Percentiles rank a stretch among this genome's conserved stretches.
Conservation (phyloP, 2,888 invertebrate species). For the Bhutanitis thaidina region DNA sequence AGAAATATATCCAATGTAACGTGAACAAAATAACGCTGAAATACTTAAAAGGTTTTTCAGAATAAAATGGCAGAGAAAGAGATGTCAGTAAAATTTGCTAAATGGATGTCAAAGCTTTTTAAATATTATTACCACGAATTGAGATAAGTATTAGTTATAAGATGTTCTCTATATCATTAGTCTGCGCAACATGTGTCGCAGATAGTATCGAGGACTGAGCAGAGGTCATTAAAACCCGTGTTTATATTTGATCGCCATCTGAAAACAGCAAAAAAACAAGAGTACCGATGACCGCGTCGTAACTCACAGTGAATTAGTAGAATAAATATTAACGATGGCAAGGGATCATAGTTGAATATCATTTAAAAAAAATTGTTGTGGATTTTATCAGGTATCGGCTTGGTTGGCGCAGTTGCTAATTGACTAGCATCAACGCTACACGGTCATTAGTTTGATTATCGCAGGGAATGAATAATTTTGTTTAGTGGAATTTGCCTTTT, state of each 20-base stretch:
- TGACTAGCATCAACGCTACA: too few species aligned
- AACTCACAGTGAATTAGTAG: background rate
- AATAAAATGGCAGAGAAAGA: too few species aligned
- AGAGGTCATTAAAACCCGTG: constrained; percentile 54
- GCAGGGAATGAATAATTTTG: too few species aligned
- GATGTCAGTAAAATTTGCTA: too few species aligned
- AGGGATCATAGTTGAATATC: constrained; percentile 4
- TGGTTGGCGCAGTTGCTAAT: too few species aligned
- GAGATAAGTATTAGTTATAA: constrained; percentile 33
- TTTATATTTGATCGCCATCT: constrained; percentile 39
- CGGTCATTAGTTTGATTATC: too few species aligned
- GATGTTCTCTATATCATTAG: constrained; percentile 60
- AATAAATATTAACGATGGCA: constrained; percentile 14
- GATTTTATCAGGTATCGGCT: background rate
- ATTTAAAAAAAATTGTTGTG: background rate
- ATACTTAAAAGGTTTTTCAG: too few species aligned
- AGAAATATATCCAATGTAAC: too few species aligned
- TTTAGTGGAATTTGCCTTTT: too few species aligned
- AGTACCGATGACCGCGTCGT: constrained; percentile 11
- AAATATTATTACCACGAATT: background rate
- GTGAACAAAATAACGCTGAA: too few species aligned
- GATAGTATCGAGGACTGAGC: constrained; percentile 53
- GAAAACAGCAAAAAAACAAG: constrained; percentile 7
- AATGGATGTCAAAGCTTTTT: too few species aligned
- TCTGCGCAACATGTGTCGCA: constrained; percentile 64